These are phyloP conservation scores for Tetramorium bicarinatum DNA, from an alignment of 2,888 invertebrate species.

Conservation along the genomic window DNA sequence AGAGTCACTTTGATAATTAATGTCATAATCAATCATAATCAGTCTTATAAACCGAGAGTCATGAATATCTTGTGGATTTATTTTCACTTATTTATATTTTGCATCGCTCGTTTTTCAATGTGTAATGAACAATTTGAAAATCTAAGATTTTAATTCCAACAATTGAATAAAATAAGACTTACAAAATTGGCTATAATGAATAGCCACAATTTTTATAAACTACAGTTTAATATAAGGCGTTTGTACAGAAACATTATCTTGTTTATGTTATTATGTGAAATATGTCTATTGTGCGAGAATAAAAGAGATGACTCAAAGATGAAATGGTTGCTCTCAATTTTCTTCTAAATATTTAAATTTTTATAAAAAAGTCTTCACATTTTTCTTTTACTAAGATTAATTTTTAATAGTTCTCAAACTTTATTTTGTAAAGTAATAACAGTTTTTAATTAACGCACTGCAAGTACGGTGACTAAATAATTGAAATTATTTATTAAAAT, in stretches of 20 bases:
- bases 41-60: not conserved
- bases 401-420: not conserved
- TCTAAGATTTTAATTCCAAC: not conserved
- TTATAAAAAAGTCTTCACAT: not conserved
- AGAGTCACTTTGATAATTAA: not conserved
- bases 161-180: not conserved
- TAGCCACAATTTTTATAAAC: slow-evolving; percentile 76
- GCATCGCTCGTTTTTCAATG: not conserved
- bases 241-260: slow-evolving; percentile 81
- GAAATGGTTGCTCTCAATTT: not conserved
- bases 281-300: slow-evolving; percentile 80
- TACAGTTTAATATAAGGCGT: slow-evolving; percentile 69
- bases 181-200: slow-evolving; percentile 41
- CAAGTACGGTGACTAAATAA: not conserved
- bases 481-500: not conserved
- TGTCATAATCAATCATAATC: not conserved
- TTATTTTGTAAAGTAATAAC: not conserved
- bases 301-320: slow-evolving; percentile 36
- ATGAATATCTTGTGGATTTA: not conserved
- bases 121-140: not conserved
- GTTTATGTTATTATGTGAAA: slow-evolving; percentile 82
- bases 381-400: not conserved
- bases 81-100: not conserved
- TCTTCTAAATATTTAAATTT: slow-evolving; percentile 1
- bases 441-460: not conserved